Evolutionary conservation across 2,113 vertebrate genomes (phyloP).

Genomic region (Silurus asotus): DNA sequence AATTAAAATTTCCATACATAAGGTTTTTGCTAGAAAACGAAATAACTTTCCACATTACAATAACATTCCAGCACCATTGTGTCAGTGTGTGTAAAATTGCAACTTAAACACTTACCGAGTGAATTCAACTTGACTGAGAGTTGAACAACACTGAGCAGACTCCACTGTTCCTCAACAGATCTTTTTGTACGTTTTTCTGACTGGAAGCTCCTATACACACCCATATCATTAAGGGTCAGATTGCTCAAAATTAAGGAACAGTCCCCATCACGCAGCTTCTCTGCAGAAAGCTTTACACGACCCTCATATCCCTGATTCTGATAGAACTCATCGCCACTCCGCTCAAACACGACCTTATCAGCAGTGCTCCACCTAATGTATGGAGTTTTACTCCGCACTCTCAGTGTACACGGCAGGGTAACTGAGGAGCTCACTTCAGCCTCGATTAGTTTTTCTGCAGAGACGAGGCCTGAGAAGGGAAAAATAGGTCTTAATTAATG

Average conservation of each 20-base stretch:
- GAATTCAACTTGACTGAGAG: not conserved
- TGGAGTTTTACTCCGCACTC: not conserved
- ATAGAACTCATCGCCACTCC: not conserved
- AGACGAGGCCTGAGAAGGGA: not conserved
- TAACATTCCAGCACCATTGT: not conserved
- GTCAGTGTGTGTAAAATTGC: not conserved
- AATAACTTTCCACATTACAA: not conserved
- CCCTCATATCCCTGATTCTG: not conserved
- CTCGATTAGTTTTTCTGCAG: not conserved
- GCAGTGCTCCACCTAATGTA: not conserved
- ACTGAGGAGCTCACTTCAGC: not conserved
- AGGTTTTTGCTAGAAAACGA: not conserved
- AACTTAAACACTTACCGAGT: not conserved
- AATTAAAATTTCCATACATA: not conserved
- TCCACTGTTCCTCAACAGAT: not conserved
- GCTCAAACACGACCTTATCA: not conserved
- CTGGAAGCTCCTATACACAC: not conserved
- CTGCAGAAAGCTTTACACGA: not conserved
- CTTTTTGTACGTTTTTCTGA: not conserved
- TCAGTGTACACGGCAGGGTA: not conserved
- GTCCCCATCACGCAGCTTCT: not conserved
- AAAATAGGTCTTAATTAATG: not conserved
- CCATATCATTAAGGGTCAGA: not conserved
- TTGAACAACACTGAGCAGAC: not conserved
- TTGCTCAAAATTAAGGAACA: slow-evolving; percentile 2